Base-by-base conservation (phyloP, 2,888 invertebrate species). In the Pyrrhosoma nymphula region DNA sequence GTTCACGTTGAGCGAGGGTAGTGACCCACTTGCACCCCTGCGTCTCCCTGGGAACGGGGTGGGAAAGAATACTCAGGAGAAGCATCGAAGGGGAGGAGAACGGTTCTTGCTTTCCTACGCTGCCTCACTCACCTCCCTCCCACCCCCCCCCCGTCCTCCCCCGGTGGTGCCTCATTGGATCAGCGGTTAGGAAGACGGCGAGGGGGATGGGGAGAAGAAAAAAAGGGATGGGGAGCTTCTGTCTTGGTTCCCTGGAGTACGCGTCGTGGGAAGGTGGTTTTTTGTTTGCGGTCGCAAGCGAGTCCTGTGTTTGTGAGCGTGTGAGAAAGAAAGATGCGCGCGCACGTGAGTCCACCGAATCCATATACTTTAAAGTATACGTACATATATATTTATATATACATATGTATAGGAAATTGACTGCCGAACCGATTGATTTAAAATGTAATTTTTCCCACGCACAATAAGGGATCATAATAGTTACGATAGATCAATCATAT, bases 241-340 rank as follows among this genome's bases (percentile, higher is more conserved):
- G 82, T 30, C 82, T 82, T 82, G 82, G 82, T 82, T 82, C 82
- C 82, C 82, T 82, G 14, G 82, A 82, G 82, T 82, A 82, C 82
- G 82, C 1, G 82, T 35, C 82, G 82, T 82, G 82, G 82, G 82
- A 82, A 82, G 82, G 82, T 82, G 82, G 30, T 82, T 82, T 69
- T 60, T 82, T 35, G 82, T 82, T 82, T 82, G 82, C 82, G 82
- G 35, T n/a, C 82, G 18, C 82, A 16, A 35, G 82, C 1, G 26
- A 35, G 30, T 82, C 35, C 26, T 35, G 82, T 82, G 82, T 82
- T 30, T 14, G 82, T 18, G 12, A 30, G 82, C 82, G 82, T 35
- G 12, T 82, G 82, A 6, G 82, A 35, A 30, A 30, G 75, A 75
- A 82, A 30, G 82, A 82, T 82, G 82, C 82, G 82, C 35, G 82